A percentile compares a stretch with the other conserved stretches of the same genome.
Conservation (phyloP, 2,113 vertebrate genomes). For the Lipophrys pholis region DNA sequence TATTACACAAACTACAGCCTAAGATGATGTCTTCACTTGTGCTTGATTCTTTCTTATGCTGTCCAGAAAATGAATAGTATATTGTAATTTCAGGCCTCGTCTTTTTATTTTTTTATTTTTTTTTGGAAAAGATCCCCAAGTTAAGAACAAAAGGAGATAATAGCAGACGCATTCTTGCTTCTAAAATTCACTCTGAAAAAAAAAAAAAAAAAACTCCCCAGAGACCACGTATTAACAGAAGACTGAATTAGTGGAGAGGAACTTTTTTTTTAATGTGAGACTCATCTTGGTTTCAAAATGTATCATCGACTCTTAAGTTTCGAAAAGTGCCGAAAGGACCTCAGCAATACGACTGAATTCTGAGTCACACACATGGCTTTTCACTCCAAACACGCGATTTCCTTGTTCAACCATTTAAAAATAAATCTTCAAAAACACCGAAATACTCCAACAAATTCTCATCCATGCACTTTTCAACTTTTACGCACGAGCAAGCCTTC, state of each 20-base stretch:
- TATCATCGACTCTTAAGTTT: too few species aligned
- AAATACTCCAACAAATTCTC: too few species aligned
- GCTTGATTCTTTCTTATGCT: not conserved
- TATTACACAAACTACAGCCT: not conserved
- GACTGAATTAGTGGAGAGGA: too few species aligned
- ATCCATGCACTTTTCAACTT: conserved; percentile 11
- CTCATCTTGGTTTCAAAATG: too few species aligned
- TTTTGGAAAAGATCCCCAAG: too few species aligned
- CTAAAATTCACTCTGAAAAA: too few species aligned
- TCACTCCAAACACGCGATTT: not conserved
- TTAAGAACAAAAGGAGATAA: too few species aligned
- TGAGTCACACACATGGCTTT: conserved; percentile 18
- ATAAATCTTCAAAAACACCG: not conserved
- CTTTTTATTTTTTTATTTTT: too few species aligned
- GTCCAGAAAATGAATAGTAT: not conserved
- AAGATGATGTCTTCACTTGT: not conserved
- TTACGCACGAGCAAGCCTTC: conserved; percentile 17
- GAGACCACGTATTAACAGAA: too few species aligned
- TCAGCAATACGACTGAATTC: conserved; percentile 5
- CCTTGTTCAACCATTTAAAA: not conserved
- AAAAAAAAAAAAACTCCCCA: too few species aligned
- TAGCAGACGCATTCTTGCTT: too few species aligned
- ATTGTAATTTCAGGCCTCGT: not conserved
- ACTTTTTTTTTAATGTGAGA: too few species aligned
- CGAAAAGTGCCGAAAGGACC: conserved; percentile 8